Percentiles rank a stretch among this genome's conserved stretches.
These are phyloP conservation scores for Onthophagus sagittarius DNA, from an alignment of 2,888 invertebrate genomes.

Conservation along the genomic window DNA sequence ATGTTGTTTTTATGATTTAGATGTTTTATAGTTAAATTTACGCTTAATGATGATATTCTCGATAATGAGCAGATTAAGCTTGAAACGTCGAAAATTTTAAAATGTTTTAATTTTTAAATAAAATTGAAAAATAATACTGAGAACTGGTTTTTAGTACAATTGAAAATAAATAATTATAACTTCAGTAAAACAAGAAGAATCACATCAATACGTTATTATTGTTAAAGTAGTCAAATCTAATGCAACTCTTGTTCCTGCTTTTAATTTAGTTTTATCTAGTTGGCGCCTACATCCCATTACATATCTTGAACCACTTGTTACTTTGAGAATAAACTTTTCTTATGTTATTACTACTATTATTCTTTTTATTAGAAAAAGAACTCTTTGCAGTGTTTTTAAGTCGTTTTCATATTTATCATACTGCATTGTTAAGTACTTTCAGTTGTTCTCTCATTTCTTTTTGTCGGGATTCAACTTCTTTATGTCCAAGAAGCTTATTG, in stretches of 20 bases:
- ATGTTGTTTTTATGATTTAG: no score
- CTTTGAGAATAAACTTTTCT: constrained; percentile 99
- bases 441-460: constrained; percentile 96
- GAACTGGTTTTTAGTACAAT: no score
- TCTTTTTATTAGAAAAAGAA: no score
- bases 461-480: constrained; percentile 92
- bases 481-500: constrained; percentile 92
- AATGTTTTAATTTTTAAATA: no score
- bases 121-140: no score
- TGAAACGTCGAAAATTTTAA: no score
- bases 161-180: no score
- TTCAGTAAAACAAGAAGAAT: no score
- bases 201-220: no score
- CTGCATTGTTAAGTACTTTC: constrained; percentile 93
- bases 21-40: no score
- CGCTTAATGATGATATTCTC: no score
- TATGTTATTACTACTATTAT: constrained; percentile 99
- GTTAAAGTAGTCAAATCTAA: constrained; percentile 99
- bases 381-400: constrained; percentile 96
- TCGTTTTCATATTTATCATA: constrained; percentile 99
- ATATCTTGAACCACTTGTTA: constrained; percentile 98
- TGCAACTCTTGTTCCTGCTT: constrained; percentile 95
- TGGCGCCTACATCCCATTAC: constrained; percentile 98
- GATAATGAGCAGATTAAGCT: no score
- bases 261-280: constrained; percentile 90